These are phyloP conservation scores for Huso huso DNA, from an alignment of 2,797 vertebrate species.

Conservation along the genomic window DNA sequence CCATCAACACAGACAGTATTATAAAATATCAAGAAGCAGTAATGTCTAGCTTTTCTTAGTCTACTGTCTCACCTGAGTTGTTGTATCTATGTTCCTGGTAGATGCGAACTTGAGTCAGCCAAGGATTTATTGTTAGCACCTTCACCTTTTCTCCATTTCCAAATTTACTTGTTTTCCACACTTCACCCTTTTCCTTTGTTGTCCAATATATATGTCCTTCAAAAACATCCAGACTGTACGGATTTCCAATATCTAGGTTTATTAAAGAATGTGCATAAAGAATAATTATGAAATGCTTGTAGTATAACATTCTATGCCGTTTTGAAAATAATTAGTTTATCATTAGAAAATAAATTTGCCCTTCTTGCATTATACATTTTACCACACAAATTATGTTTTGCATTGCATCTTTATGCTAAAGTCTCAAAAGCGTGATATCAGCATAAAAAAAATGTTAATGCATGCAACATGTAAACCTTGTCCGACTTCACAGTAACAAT, in stretches of 20 bases:
- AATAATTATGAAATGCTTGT: no score
- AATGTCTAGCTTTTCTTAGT: no score
- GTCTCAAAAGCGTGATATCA: neutral
- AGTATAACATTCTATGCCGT: no score
- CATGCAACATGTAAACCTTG: neutral
- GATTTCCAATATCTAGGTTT: conserved; percentile 66
- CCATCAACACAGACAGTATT: no score
- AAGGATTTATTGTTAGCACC: conserved; percentile 85
- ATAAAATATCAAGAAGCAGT: no score
- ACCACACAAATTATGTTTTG: neutral
- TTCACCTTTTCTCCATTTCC: conserved; percentile 81
- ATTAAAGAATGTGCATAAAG: neutral
- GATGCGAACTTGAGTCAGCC: conserved; percentile 93
- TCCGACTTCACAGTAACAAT: neutral
- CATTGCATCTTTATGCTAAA: neutral
- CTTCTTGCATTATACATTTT: no score
- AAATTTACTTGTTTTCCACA: conserved; percentile 92
- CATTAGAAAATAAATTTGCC: no score
- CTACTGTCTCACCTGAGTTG: conserved; percentile 66
- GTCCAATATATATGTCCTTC: conserved; percentile 96
- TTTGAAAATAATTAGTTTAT: no score
- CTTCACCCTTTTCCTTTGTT: conserved; percentile 85
- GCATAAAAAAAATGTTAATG: neutral
- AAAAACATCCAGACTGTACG: conserved; percentile 88
- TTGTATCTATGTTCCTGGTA: conserved; percentile 90